These are phyloP conservation scores for Plutella xylostella DNA, from an alignment of 2,888 invertebrate species.

Conservation along the genomic window DNA sequence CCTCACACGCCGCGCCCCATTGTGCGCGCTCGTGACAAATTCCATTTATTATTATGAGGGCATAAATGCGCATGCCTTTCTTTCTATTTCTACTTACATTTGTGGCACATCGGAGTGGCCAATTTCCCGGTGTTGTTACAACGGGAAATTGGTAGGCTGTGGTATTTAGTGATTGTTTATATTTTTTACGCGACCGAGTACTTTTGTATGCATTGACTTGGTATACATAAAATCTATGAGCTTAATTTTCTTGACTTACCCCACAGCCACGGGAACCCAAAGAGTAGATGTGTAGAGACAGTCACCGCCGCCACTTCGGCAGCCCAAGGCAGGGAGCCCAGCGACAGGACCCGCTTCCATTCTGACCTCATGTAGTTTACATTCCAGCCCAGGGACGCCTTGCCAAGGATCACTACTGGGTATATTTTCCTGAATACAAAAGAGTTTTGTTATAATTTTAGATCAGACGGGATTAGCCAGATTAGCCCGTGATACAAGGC, in stretches of 20 bases:
- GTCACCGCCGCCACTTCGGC: slow-evolving; percentile 43
- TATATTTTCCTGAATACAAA: slow-evolving; percentile 54
- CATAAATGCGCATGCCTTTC: slow-evolving; percentile 10
- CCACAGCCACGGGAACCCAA: slow-evolving; percentile 54
- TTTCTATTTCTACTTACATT: too few species aligned
- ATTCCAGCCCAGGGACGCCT: slow-evolving; percentile 52
- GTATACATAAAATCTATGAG: neutral
- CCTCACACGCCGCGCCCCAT: slow-evolving; percentile 37
- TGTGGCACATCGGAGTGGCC: too few species aligned
- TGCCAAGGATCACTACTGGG: slow-evolving; percentile 54
- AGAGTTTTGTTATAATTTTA: too few species aligned
- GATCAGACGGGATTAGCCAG: too few species aligned
- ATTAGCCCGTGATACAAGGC: too few species aligned
- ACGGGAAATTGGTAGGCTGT: neutral
- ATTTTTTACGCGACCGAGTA: too few species aligned
- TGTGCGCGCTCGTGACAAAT: slow-evolving; percentile 44
- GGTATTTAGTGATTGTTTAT: neutral
- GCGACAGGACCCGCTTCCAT: slow-evolving; percentile 37
- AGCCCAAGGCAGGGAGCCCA: slow-evolving; percentile 51
- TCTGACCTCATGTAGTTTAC: slow-evolving; percentile 40
- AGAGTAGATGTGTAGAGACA: slow-evolving; percentile 35
- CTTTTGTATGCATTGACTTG: neutral
- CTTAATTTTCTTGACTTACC: slow-evolving; percentile 42
- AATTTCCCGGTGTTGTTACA: too few species aligned
- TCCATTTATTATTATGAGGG: slow-evolving; percentile 32